Base-by-base conservation (phyloP, 2,888 invertebrate species). In the Troides aeacus region DNA sequence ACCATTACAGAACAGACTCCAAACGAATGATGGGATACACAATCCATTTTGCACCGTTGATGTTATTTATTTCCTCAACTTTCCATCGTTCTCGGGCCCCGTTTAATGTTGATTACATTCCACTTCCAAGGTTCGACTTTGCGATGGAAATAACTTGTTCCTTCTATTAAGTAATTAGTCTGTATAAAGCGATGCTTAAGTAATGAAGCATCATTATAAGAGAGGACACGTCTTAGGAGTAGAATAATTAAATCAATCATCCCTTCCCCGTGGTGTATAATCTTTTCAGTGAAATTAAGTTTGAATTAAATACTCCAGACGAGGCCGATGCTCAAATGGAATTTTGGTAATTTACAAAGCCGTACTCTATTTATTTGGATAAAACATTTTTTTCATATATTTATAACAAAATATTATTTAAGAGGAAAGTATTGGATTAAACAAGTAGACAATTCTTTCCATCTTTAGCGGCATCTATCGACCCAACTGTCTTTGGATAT, bases 151-250 rank as follows among this genome's bases (percentile, higher is more conserved):
- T 89, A 90, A 90, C 89, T 91, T 88, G 88, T 90, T 90, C 89
- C 90, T 89, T 90, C 89, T 91, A 90, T 92, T 91, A 91, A 91
- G 90, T 90, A 91, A 92, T 92, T 92, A 91, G 88, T 84, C 87
- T 83, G 87, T 82, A 90, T 90, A 91, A 91, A 90, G 88, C 90
- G 90, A 91, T 91, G 91, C 83, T 91, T 90, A 91, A 90, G 89
- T 91, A 92, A 92, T 90, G 89, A 88, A 89, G 87, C 84, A 83
- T 91, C 92, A 92, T 92, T 92, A 92, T 88, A 90, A 88, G 90
- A 90, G 86, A 90, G 90, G 90, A 92, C 90, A 91, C 87, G 88
- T 90, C 90, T 89, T 80, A 88, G 82, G 82, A 88, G 89, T 80
- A 84, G 83, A 88, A 88, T 90, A 92, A 92, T 92, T 92, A 90